Evolutionary conservation across 2,113 vertebrate genomes (phyloP).

Genomic region (Melanerpes aurifrons): DNA sequence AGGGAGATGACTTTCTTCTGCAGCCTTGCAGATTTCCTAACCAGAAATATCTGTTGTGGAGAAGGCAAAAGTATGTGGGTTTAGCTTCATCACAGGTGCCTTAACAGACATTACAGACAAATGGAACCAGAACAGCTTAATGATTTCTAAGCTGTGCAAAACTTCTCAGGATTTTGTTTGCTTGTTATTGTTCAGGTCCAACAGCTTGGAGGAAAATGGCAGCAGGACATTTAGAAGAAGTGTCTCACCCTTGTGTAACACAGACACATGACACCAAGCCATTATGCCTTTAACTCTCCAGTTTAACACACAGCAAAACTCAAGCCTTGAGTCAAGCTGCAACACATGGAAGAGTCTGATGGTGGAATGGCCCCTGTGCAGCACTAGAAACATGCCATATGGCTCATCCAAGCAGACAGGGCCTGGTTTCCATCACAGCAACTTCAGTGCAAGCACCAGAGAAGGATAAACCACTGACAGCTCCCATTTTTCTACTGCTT

Average conservation of each 20-base stretch:
- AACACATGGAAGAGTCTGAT: background rate
- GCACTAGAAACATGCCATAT: background rate
- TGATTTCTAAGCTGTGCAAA: background rate
- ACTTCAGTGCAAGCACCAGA: background rate
- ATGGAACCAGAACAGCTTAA: background rate
- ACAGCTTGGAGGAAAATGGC: background rate
- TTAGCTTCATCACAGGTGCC: background rate
- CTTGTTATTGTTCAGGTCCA: background rate
- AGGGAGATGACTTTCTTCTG: slow-evolving; percentile 92
- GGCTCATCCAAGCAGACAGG: background rate
- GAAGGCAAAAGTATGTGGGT: background rate
- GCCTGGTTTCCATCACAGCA: background rate
- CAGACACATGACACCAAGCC: background rate
- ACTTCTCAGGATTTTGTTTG: background rate
- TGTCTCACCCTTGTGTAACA: background rate
- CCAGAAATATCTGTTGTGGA: slow-evolving; percentile 86
- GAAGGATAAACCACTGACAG: background rate
- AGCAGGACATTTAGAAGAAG: background rate
- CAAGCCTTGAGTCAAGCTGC: background rate
- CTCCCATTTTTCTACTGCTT: background rate
- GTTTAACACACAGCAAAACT: background rate
- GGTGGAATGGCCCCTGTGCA: background rate
- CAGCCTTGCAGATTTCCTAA: slow-evolving; percentile 84
- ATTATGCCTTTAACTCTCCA: background rate
- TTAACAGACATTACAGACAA: background rate